Evolutionary conservation across 2,888 invertebrate genomes (phyloP), one percentile per base, ranked within the genome.

Genomic region (Synergus itoensis): DNA sequence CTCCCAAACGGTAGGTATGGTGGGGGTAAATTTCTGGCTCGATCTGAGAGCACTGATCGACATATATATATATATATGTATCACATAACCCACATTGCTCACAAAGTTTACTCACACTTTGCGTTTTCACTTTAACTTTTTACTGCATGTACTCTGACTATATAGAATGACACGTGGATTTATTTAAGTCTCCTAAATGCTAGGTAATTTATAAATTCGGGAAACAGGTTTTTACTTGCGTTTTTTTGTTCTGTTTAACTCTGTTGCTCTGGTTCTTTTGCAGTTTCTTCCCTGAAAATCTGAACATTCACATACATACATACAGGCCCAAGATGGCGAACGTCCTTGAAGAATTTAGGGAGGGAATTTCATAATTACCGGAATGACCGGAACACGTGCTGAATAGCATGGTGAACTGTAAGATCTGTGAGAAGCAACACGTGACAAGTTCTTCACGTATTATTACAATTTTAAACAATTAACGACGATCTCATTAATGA

Each of bases 321-420:
- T 1, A n/a, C 8, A 53, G 2, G 40, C 4, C 18, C 43, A 67
- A 67, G n/a, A 67, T 67, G 67, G 69, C 69, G 69, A 36, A 45
- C 12, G 4, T 21, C 60, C 60, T 60, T 60, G 60, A 28, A 48
- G 69, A 48, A 48, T 69, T 69, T 43, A 14, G 67, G 43, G 67
- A 69, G 69, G 69, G 69, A 69, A 48, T 69, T 45, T 69, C 45
- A 69, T 18, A 28, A 48, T 48, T 45, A 14, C 21, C 60, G 4
- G 21, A 60, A 18, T 12, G 28, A 48, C 36, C 69, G 48, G 48
- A 69, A 69, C 69, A 69, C 69, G 69, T 69, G 69, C 45, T 7
- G 45, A 69, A 18, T 41, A 67, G 45, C 28, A 48, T 48, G 28
- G 28, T 16, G 69, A 63, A 28, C 28, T 28, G 28, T 36, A 28